phyloP scores from a whole-genome alignment of 1,140 invertebrate species.

The Pachypsylla venusta region DNA sequence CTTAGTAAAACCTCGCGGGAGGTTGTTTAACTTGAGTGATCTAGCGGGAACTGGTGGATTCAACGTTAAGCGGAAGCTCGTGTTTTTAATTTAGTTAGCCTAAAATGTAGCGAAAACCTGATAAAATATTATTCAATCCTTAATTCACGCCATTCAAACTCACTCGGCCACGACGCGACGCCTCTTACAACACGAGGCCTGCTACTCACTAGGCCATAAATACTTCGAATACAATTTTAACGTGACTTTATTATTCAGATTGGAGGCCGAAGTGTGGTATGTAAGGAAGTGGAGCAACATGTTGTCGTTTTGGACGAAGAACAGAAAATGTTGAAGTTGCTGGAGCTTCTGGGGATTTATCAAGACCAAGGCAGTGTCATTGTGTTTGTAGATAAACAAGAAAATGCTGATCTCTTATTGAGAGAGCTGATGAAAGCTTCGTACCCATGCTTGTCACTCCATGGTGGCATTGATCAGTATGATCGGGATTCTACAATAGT shows the following conservation, averaged over 20 bases:
- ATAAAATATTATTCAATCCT: too few species aligned
- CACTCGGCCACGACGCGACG: too few species aligned
- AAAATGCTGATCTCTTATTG: slow-evolving; percentile 85
- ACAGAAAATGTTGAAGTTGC: slow-evolving; percentile 91
- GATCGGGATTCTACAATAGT: slow-evolving; percentile 95
- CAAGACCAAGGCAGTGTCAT: slow-evolving; percentile 87
- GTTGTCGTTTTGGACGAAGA: slow-evolving; percentile 90
- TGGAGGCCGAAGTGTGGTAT: slow-evolving; percentile 94
- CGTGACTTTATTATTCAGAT: slow-evolving; percentile 37
- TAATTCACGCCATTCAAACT: too few species aligned
- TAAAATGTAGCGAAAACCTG: too few species aligned
- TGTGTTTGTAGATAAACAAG: slow-evolving; percentile 98
- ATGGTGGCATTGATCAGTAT: slow-evolving; percentile 98
- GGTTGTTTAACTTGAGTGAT: too few species aligned
- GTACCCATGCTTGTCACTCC: slow-evolving; percentile 89
- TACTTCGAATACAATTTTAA: background rate
- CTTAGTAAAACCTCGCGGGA: too few species aligned
- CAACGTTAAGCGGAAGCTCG: too few species aligned
- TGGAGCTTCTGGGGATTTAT: slow-evolving; percentile 90
- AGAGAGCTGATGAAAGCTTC: slow-evolving; percentile 95
- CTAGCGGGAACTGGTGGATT: too few species aligned
- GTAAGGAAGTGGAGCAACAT: slow-evolving; percentile 95
- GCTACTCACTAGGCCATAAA: too few species aligned
- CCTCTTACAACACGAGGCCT: too few species aligned
- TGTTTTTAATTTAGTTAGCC: too few species aligned